These are phyloP conservation scores for Orthosia cruda DNA, from an alignment of 2,888 invertebrate species.

Conservation along the genomic window DNA sequence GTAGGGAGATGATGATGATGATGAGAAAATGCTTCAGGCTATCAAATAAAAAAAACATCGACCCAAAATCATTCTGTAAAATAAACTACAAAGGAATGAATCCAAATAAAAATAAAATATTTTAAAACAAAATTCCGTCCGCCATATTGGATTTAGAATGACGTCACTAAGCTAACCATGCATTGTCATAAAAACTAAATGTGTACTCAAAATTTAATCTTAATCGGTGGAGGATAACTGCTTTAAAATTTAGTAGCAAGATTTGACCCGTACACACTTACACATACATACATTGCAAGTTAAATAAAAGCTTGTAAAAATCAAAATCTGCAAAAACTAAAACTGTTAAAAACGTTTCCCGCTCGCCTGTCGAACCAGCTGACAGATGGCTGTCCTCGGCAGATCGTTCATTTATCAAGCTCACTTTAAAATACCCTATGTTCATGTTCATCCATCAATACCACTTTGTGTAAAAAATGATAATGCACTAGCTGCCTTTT, in stretches of 20 bases:
- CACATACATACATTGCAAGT: no score
- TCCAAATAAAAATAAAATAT: no score
- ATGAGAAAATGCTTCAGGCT: background rate
- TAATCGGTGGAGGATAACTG: no score
- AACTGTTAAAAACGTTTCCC: conserved; percentile 21
- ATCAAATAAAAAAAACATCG: background rate
- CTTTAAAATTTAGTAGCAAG: no score
- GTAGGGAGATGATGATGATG: background rate
- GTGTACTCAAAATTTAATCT: no score
- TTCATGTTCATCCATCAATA: conserved; percentile 51
- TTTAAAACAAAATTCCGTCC: no score
- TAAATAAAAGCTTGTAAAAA: no score
- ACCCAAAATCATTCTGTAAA: background rate
- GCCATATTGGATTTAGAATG: no score
- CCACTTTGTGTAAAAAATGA: conserved; percentile 37
- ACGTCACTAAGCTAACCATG: no score
- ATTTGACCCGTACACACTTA: no score
- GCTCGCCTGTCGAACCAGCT: conserved; percentile 45
- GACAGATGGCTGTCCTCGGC: conserved; percentile 46
- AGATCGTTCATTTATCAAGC: conserved; percentile 53
- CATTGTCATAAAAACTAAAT: no score
- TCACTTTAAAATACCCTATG: conserved; percentile 48
- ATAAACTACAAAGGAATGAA: background rate
- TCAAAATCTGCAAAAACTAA: conserved; percentile 32
- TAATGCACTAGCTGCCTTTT: conserved; percentile 33